Evolutionary conservation across 2,888 invertebrate genomes (phyloP), one percentile per base, ranked within the genome.

Genomic region (Tetragonisca angustula): DNA sequence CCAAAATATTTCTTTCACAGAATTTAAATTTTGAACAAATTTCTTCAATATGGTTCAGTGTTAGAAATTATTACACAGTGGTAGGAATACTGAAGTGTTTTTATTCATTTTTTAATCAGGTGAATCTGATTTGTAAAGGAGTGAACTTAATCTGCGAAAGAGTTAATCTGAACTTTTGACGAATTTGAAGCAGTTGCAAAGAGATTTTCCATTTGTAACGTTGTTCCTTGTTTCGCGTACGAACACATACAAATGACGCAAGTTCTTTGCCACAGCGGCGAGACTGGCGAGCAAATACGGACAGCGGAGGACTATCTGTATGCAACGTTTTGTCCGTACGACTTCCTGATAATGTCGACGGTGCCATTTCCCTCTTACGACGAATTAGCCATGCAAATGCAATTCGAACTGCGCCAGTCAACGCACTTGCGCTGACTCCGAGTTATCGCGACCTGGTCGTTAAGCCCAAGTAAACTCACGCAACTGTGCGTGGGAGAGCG

Each of bases 361-460:
- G 84, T 89, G 84, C 82, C 89, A 86, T 88, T 88, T 88, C 88
- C 88, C 89, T 89, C 88, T 88, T 88, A 89, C 84, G 82, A 81
- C 82, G 88, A 86, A 88, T 88, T 88, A 89, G 72, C 84, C 73
- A 88, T 88, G 88, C 88, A 88, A 88, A 88, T 88, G 88, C 82
- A 76, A 89, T 88, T 86, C 89, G 89, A 82, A 81, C 61, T 43
- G 78, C 76, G 56, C 67, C 87, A 87, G 88, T 89, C 86, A 81
- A 88, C 86, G 89, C 82, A 88, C 88, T 85, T 83, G 73, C 67
- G 67, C 84, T 79, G 84, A 70, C 84, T 72, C 76, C 75, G 83
- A 78, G 72, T 76, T 86, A 77, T 61, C 79, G 69, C 68, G 65
- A 43, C 36, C 54, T 36, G 67, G 59, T 65, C 54, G 78, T 77